These are phyloP conservation scores for Drosophila infuscata DNA, from an alignment of 2,888 invertebrate genomes.

Conservation along the genomic window DNA sequence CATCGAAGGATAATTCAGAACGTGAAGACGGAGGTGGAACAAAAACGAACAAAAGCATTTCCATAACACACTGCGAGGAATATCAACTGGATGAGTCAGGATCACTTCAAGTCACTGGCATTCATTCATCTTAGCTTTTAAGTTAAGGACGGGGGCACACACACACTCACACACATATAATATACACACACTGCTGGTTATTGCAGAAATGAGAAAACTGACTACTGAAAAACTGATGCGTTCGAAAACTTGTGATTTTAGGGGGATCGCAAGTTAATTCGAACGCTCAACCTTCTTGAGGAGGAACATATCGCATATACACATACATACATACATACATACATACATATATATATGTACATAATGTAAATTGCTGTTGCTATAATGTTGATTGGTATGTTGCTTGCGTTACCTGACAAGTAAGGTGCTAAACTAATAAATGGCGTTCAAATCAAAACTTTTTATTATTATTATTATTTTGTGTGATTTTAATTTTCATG, in stretches of 20 bases:
- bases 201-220: constrained; percentile 13
- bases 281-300: constrained; percentile 10
- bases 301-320: neutral
- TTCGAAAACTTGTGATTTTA: constrained; percentile 45
- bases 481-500: no score
- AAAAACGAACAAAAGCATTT: neutral
- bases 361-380: constrained; percentile 29
- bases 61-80: neutral
- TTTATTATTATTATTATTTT: neutral
- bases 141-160: neutral
- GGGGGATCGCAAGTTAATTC: constrained; percentile 50
- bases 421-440: constrained; percentile 26
- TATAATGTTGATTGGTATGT: constrained; percentile 19
- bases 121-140: neutral
- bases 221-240: constrained; percentile 8
- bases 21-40: neutral
- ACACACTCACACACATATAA: neutral
- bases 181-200: neutral
- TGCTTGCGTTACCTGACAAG: constrained; percentile 31
- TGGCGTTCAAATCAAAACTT: neutral
- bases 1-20: neutral
- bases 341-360: neutral
- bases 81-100: neutral
- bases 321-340: neutral
- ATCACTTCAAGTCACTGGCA: neutral